phyloP scores from a whole-genome alignment of 2,797 vertebrate genomes.

The Nyctibius grandis region DNA sequence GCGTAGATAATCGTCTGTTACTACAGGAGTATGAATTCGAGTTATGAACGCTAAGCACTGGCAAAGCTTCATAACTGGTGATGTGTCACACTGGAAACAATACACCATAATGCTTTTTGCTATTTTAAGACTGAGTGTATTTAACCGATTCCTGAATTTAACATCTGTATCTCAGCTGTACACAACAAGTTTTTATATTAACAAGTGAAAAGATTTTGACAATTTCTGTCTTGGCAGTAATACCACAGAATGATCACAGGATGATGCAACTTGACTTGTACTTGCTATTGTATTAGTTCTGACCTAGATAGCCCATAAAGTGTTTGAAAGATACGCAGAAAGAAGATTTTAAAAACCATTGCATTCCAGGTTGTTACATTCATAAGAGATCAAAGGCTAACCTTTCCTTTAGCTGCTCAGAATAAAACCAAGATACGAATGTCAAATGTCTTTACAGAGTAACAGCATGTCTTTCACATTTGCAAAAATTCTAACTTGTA shows the following conservation, averaged over 20 bases:
- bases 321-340: neutral
- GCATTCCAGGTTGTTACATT: neutral
- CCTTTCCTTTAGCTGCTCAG: neutral
- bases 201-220: conserved; percentile 10
- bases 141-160: conserved; percentile 1
- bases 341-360: neutral
- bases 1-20: neutral
- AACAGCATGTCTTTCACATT: neutral
- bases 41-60: neutral
- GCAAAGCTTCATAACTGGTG: neutral
- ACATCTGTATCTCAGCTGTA: conserved; percentile 13
- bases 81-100: conserved; percentile 14
- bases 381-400: conserved; percentile 43
- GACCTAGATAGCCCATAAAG: neutral
- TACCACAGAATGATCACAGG: neutral
- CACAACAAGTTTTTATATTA: neutral
- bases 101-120: neutral
- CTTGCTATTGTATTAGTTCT: neutral
- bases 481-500: neutral
- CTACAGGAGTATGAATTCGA: neutral
- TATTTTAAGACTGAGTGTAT: conserved; percentile 8
- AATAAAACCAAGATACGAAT: neutral
- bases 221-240: neutral
- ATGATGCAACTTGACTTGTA: neutral
- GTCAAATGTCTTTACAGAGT: neutral